These are phyloP conservation scores for Athrips mouffetella DNA, from an alignment of 2,888 invertebrate genomes.

Conservation along the genomic window DNA sequence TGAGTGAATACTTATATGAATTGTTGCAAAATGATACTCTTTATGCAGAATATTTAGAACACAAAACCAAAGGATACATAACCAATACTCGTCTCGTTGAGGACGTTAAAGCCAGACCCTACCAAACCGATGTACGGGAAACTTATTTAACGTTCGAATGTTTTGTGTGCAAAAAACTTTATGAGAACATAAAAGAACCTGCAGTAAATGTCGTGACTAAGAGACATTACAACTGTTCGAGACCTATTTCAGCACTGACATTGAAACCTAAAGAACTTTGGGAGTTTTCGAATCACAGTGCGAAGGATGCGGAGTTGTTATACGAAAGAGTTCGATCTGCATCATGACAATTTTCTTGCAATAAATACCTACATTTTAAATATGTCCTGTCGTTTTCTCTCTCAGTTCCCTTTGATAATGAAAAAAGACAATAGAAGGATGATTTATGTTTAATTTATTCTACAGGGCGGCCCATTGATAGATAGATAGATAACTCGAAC, in stretches of 20 bases:
- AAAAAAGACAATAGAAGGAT: no score
- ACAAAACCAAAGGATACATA: constrained; percentile 78
- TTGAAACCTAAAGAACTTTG: constrained; percentile 34
- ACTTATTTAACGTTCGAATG: constrained; percentile 84
- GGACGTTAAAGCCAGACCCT: constrained; percentile 56
- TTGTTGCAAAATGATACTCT: constrained; percentile 79
- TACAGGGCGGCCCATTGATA: no score
- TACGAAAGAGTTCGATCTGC: background rate
- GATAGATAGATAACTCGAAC: no score
- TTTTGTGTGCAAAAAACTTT: constrained; percentile 79
- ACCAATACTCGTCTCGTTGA: constrained; percentile 68
- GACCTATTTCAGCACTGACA: constrained; percentile 62
- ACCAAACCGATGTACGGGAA: constrained; percentile 54
- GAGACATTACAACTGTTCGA: constrained; percentile 74
- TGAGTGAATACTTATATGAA: constrained; percentile 78
- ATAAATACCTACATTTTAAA: background rate
- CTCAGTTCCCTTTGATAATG: background rate
- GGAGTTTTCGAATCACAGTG: constrained; percentile 35
- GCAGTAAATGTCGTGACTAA: constrained; percentile 47
- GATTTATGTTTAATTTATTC: no score
- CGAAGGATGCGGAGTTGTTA: no score
- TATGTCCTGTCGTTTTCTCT: background rate
- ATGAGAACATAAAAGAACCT: constrained; percentile 42
- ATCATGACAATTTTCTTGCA: background rate
- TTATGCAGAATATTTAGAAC: constrained; percentile 82